Percentiles rank a stretch among this genome's conserved stretches.
These are phyloP conservation scores for Mustela nigripes DNA, from an alignment of 2,113 vertebrate species.

Conservation along the genomic window DNA sequence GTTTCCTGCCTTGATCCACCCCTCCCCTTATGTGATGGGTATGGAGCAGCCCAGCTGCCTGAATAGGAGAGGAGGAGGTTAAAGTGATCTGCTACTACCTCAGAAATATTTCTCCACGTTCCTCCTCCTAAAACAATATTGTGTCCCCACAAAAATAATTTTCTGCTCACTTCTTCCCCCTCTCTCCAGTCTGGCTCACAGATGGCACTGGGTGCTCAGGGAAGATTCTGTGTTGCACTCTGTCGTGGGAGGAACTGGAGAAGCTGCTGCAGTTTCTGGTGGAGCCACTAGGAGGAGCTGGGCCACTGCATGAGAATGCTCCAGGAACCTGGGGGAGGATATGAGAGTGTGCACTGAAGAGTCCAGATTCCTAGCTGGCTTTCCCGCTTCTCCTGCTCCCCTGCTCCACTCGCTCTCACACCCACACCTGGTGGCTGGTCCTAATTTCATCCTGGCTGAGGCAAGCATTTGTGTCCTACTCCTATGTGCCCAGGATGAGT, in stretches of 20 bases:
- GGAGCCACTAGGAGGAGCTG: background rate
- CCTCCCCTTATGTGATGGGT: background rate
- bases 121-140: background rate
- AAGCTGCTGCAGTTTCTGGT: background rate
- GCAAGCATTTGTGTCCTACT: background rate
- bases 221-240: background rate
- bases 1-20: background rate
- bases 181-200: background rate
- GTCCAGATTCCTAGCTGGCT: background rate
- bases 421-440: background rate
- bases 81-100: background rate
- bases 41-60: background rate
- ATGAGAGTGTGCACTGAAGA: background rate
- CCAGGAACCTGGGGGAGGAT: background rate
- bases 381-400: background rate
- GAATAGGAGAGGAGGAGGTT: background rate
- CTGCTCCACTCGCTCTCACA: no score
- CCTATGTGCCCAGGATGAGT: background rate
- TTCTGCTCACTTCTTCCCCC: background rate
- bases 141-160: background rate
- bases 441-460: background rate
- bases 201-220: background rate
- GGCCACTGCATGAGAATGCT: no score
- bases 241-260: background rate
- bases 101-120: background rate